A percentile compares a stretch with the other conserved stretches of the same genome.
phyloP scores from a whole-genome alignment of 2,888 invertebrate species.

The Reticulitermes lucifugus region DNA sequence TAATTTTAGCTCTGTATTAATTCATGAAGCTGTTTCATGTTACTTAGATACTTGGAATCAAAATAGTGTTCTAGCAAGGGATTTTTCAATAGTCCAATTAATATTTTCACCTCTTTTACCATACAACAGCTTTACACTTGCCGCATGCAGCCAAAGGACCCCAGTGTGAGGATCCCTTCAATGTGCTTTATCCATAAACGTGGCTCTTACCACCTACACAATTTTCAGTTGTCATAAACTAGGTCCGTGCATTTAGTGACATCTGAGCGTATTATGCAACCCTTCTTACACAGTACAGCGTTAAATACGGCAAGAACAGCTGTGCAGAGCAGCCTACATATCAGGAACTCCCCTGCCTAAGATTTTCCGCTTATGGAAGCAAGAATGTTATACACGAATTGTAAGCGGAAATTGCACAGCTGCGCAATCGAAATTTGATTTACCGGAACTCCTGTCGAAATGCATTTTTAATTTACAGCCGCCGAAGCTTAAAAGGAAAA shows the following conservation, averaged over 20 bases:
- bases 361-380: not conserved
- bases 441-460: not conserved
- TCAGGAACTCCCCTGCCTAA: not conserved
- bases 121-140: not conserved
- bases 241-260: not conserved
- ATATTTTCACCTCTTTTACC: too few species aligned
- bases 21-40: too few species aligned
- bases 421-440: not conserved
- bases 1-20: too few species aligned
- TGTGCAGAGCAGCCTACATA: constrained; percentile 2
- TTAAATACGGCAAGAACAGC: not conserved
- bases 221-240: constrained; percentile 19
- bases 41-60: too few species aligned
- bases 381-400: constrained; percentile 4
- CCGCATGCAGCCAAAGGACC: not conserved
- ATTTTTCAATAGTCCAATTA: too few species aligned
- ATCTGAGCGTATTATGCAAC: not conserved
- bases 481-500: not conserved
- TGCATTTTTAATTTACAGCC: not conserved
- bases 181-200: not conserved
- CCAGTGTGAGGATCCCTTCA: not conserved
- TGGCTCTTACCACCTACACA: not conserved
- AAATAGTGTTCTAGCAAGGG: too few species aligned
- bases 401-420: not conserved
- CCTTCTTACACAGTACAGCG: constrained; percentile 14